Evolutionary conservation across 1,140 invertebrate genomes (phyloP).

Genomic region (Drosophila triauraria): DNA sequence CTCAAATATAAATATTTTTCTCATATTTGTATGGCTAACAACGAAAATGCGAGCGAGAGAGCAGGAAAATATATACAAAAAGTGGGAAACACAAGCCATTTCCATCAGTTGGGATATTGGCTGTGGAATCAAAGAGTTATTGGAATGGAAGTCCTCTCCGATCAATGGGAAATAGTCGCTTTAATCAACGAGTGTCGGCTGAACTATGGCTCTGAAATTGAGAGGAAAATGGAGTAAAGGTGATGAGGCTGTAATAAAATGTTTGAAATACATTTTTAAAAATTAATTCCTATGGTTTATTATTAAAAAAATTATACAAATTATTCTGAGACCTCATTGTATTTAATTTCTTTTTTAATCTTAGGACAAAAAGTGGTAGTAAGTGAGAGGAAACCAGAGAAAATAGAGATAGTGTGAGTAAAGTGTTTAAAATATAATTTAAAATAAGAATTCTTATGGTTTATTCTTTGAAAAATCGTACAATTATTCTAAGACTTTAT

Average conservation of each 20-base stretch:
- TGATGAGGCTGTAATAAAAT: no score
- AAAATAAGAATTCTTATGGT: no score
- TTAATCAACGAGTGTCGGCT: neutral
- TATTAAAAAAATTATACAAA: neutral
- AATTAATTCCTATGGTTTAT: no score
- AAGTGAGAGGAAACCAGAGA: neutral
- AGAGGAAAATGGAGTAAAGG: neutral
- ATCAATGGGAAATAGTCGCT: slow-evolving; percentile 8
- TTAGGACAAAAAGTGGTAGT: no score
- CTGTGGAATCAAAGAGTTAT: slow-evolving; percentile 38
- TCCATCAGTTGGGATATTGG: slow-evolving; percentile 32
- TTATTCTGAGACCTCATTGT: neutral
- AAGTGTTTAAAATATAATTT: no score
- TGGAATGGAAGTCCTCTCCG: neutral
- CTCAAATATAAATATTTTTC: slow-evolving; percentile 37
- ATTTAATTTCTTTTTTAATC: neutral
- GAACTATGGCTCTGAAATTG: neutral
- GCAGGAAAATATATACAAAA: slow-evolving; percentile 3
- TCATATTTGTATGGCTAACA: slow-evolving; percentile 30
- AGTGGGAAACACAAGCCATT: slow-evolving; percentile 6
- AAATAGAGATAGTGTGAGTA: no score
- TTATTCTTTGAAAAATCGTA: no score
- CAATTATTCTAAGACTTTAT: no score
- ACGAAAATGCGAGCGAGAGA: neutral
- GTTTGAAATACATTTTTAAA: no score